Evolutionary conservation across 2,797 vertebrate genomes (phyloP).

Genomic region (Malacoraja senta): DNA sequence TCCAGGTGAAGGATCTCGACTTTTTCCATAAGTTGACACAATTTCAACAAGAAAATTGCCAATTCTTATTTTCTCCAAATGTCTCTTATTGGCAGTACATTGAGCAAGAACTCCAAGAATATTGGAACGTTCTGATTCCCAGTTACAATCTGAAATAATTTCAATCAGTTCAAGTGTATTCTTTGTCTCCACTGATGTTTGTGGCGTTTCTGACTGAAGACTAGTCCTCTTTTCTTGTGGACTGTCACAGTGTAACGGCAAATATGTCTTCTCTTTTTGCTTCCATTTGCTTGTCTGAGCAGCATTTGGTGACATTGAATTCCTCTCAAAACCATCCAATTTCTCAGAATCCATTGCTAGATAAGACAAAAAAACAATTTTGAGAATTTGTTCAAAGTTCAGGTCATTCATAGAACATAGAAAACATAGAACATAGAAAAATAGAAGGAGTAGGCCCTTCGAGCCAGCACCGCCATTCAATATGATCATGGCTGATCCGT

Average conservation of each 20-base stretch:
- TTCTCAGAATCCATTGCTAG: constrained; percentile 12
- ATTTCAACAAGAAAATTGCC: too few relatives aligned
- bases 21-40: too few relatives aligned
- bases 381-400: too few relatives aligned
- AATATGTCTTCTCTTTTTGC: not conserved
- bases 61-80: constrained; percentile 64
- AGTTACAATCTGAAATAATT: constrained; percentile 78
- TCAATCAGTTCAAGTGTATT: constrained; percentile 70
- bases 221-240: too few relatives aligned
- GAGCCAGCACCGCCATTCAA: too few relatives aligned
- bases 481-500: too few relatives aligned
- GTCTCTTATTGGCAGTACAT: constrained; percentile 63
- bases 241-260: not conserved
- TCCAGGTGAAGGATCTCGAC: too few relatives aligned
- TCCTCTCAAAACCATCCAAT: not conserved
- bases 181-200: constrained; percentile 41
- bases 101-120: constrained; percentile 76
- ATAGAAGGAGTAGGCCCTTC: too few relatives aligned
- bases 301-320: not conserved
- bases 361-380: constrained; percentile 4
- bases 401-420: too few relatives aligned
- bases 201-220: not conserved
- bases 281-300: not conserved
- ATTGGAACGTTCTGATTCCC: constrained; percentile 65
- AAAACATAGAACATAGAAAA: too few relatives aligned